These are phyloP conservation scores for Rhabdornis inornatus DNA, from an alignment of 2,113 vertebrate genomes.

Conservation along the genomic window DNA sequence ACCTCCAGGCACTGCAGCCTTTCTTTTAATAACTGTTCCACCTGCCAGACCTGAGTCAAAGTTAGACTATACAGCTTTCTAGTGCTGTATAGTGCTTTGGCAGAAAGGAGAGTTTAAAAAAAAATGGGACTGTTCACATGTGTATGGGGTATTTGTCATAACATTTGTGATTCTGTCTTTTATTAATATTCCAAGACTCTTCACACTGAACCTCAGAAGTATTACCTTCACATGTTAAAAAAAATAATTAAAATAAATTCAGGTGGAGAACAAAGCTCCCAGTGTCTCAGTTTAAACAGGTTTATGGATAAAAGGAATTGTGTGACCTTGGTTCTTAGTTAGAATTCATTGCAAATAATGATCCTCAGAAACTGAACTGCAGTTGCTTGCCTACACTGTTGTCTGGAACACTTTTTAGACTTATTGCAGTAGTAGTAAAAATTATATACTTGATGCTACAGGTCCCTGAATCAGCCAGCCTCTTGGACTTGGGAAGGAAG, in stretches of 20 bases:
- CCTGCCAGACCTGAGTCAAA: conserved; percentile 25
- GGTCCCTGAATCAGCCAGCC: not conserved
- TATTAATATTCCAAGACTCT: not conserved
- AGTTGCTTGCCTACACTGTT: not conserved
- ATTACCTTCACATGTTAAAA: not conserved
- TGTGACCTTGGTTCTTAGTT: not conserved
- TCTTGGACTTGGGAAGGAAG: not conserved
- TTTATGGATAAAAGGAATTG: not conserved
- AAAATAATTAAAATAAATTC: not conserved
- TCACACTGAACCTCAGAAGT: not conserved
- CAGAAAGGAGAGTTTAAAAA: not conserved
- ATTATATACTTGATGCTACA: not conserved
- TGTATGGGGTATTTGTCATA: not conserved
- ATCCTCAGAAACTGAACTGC: not conserved
- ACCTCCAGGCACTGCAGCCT: conserved; percentile 18
- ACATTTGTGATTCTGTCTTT: not conserved
- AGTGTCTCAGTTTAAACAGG: not conserved
- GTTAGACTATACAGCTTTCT: not conserved
- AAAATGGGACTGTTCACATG: not conserved
- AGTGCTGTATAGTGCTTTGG: not conserved
- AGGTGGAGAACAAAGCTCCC: not conserved
- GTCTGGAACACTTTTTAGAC: not conserved
- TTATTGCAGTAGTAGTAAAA: not conserved
- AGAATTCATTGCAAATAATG: not conserved
- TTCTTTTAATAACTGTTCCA: conserved; percentile 61